Base-by-base conservation (phyloP, 2,888 invertebrate species). In the Abrostola triplasia region DNA sequence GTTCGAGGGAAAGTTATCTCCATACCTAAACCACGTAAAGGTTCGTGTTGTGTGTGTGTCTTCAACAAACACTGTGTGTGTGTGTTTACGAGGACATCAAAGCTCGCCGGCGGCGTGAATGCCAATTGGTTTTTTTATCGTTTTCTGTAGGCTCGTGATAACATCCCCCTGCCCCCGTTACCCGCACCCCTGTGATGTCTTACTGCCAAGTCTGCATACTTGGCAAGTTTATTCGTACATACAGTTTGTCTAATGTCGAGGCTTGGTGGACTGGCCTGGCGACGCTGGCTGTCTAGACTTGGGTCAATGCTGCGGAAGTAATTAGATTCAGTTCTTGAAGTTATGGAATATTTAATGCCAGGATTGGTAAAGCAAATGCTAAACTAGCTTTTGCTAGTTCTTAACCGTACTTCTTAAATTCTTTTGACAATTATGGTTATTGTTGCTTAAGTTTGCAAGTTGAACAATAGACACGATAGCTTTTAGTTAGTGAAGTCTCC, bases 81-180 rank as follows among this genome's bases (percentile, higher is more conserved):
- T 79, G 72, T 77, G 84, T 84, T 87, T 85, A 85, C 82, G 84
- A 80, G 81, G 76, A 87, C 87, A 87, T 90, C 89, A 90, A 90
- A 90, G 89, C 87, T 84, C 83, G 84, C 78, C 80, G 83, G 73
- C 79, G 67, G 73, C 77, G 79, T 85, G 87, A 88, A 89, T 89
- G 90, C 86, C 90, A 90, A 90, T 91, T 88, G 90, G 87, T 87
- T 91, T 91, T 84, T 91, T 90, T 90, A 90, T 90, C 88, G 90
- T 89, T 89, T 88, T 88, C 84, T 85, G 82, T 84, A 87, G 86
- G 83, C 84, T 81, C 79, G 81, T 81, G 83, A 83, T 82, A 76
- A 71, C 79, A 70, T 64, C 63, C 64, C 67, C 59, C 52, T 59
- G 54, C 54, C 60, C 12, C 48, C 53, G 38, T 42, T 12, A 11